These are phyloP conservation scores for Mustela nigripes DNA, from an alignment of 2,113 vertebrate species.

Conservation along the genomic window DNA sequence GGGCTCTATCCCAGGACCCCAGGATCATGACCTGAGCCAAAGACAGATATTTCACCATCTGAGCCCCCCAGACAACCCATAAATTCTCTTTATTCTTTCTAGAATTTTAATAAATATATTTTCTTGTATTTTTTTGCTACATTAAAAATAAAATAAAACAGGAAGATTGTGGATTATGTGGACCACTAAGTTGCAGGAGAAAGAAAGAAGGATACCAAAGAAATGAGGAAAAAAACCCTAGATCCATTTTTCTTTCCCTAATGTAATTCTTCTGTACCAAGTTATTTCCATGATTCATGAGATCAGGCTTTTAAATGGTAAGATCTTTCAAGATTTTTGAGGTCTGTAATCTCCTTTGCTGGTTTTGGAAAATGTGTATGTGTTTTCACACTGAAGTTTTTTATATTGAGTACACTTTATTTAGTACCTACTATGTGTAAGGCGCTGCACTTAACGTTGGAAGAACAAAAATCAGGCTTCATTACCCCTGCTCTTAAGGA, in stretches of 20 bases:
- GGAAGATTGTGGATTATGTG: too few relatives aligned
- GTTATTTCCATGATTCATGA: not conserved
- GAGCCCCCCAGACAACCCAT: too few relatives aligned
- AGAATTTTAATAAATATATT: too few relatives aligned
- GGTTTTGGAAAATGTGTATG: not conserved
- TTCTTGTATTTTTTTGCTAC: too few relatives aligned
- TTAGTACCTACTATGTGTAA: not conserved
- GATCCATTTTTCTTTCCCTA: not conserved
- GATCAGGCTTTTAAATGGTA: not conserved
- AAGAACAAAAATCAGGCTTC: not conserved
- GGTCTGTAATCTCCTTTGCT: not conserved
- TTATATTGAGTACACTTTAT: not conserved
- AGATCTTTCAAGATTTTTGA: not conserved
- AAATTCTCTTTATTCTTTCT: too few relatives aligned
- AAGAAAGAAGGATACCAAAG: too few relatives aligned
- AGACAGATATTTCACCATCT: too few relatives aligned
- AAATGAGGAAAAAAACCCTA: too few relatives aligned
- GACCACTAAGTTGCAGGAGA: too few relatives aligned
- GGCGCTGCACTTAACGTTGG: not conserved
- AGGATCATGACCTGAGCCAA: too few relatives aligned
- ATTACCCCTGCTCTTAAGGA: not conserved
- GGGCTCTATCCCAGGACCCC: too few relatives aligned
- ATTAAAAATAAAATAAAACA: too few relatives aligned
- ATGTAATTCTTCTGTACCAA: not conserved
- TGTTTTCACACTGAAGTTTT: not conserved